phyloP scores from a whole-genome alignment of 2,113 vertebrate genomes.

The Motacilla tschutschensis region DNA sequence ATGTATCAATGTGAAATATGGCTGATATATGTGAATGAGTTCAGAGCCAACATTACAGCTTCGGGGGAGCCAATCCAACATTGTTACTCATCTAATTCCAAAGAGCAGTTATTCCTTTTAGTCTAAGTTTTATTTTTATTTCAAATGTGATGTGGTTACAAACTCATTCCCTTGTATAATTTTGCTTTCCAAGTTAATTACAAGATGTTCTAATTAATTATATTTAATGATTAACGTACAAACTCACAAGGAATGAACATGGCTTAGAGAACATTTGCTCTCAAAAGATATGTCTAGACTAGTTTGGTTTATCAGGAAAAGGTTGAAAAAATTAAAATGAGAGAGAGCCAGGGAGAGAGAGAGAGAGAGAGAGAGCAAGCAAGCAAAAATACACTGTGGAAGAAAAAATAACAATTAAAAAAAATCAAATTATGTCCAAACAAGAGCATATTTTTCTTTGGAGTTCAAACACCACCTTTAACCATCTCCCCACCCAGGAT shows the following conservation, averaged over 20 bases:
- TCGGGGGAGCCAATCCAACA: slow-evolving; percentile 35
- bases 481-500: slow-evolving; percentile 66
- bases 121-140: slow-evolving; percentile 68
- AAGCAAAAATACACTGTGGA: slow-evolving; percentile 37
- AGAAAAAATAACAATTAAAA: slow-evolving; percentile 63
- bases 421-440: slow-evolving; percentile 58
- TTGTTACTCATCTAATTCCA: slow-evolving; percentile 70
- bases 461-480: slow-evolving; percentile 58
- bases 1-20: background rate
- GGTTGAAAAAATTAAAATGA: slow-evolving; percentile 62
- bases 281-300: slow-evolving; percentile 68
- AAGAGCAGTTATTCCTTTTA: slow-evolving; percentile 63
- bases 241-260: slow-evolving; percentile 64
- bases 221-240: slow-evolving; percentile 74
- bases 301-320: slow-evolving; percentile 68
- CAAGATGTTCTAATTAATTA: slow-evolving; percentile 73
- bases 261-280: slow-evolving; percentile 65
- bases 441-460: slow-evolving; percentile 57
- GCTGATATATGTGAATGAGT: background rate
- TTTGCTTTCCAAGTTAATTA: slow-evolving; percentile 73
- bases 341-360: slow-evolving; percentile 8
- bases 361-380: background rate
- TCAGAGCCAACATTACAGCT: slow-evolving; percentile 32
- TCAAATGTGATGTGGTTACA: slow-evolving; percentile 68
- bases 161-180: slow-evolving; percentile 70